Base-by-base conservation (phyloP, 2,888 invertebrate species). In the Gymnoscelis rufifasciata region DNA sequence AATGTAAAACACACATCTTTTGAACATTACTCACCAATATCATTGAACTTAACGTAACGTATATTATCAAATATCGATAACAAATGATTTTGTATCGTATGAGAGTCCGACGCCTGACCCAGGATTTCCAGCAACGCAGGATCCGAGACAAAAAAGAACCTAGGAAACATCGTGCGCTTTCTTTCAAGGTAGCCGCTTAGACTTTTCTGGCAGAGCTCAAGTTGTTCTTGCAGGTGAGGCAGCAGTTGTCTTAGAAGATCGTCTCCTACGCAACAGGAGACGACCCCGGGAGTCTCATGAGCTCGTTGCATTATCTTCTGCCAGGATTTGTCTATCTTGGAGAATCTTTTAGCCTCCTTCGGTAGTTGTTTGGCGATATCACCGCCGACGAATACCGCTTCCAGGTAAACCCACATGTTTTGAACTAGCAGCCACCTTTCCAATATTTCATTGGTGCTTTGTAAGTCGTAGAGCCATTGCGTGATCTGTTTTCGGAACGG, bases 301-400 rank as follows among this genome's bases (percentile, higher is more conserved):
- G 98, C 98, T 49, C 97, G 88, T 78, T 97, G 96, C 97, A 97
- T 97, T 40, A 98, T 98, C 78, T 97, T 98, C 78, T 97, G 97
- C 98, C 98, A 98, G 0, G 97, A 97, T 74, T 98, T 98, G 79
- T 98, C 98, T 51, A 98, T 98, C 88, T 97, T 98, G 24, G 95
- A 95, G 80, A 98, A 98, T 56, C 96, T 90, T 73, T 97, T 97
- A 0, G 97, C 97, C 81, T 97, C 97, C 71, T 96, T 96, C 0
- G 98, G 98, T 38, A 98, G 81, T 71, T 98, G 98, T 68, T 98
- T 98, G n/a, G 98, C 98, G 62, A 98, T 98, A 71, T 98, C 98
- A 43, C 98, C 98, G 1, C 98, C 98, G 0, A 98, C 98, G 78
- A 98, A 98, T 0, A 98, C 98, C 0, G 98, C 98, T 78, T 98